Evolutionary conservation across 1,140 invertebrate genomes (phyloP).

Genomic region (Ericerus pela): DNA sequence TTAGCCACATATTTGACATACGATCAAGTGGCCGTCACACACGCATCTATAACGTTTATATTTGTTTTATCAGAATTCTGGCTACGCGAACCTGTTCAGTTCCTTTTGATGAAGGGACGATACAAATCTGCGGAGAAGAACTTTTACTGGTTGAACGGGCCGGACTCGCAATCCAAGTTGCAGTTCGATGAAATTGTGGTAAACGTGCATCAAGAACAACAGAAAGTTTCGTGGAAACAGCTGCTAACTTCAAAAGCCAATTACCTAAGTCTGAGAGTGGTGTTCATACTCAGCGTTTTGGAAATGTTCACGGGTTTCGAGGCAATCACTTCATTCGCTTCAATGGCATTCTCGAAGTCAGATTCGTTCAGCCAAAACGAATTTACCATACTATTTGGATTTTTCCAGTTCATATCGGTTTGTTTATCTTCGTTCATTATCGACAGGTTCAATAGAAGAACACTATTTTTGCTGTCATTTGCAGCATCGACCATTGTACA

Average conservation of each 20-base stretch:
- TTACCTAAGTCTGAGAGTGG: conserved; percentile 32
- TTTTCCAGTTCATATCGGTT: conserved; percentile 30
- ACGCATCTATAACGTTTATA: conserved; percentile 39
- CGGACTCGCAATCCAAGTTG: not conserved
- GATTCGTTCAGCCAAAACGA: conserved; percentile 14
- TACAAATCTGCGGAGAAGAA: conserved; percentile 43
- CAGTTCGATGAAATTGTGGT: conserved; percentile 20
- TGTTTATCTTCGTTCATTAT: conserved; percentile 33
- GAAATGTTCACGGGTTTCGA: conserved; percentile 21
- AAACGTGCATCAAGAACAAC: conserved; percentile 28
- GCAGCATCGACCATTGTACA: conserved; percentile 33
- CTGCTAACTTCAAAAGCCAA: conserved; percentile 33
- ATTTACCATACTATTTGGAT: conserved; percentile 21
- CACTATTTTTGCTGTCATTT: conserved; percentile 32
- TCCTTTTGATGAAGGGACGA: conserved; percentile 41
- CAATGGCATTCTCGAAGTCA: conserved; percentile 27
- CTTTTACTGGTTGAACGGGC: conserved; percentile 46
- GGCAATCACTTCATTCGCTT: conserved; percentile 21
- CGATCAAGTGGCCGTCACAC: conserved; percentile 43
- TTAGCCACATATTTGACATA: conserved; percentile 59
- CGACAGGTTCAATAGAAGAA: conserved; percentile 34
- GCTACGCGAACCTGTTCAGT: conserved; percentile 69
- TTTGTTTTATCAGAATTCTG: conserved; percentile 50
- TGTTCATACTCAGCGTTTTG: conserved; percentile 30
- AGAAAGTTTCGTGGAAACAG: conserved; percentile 30